phyloP scores from a whole-genome alignment of 1,140 invertebrate genomes.

The Zaprionus lachaisei region DNA sequence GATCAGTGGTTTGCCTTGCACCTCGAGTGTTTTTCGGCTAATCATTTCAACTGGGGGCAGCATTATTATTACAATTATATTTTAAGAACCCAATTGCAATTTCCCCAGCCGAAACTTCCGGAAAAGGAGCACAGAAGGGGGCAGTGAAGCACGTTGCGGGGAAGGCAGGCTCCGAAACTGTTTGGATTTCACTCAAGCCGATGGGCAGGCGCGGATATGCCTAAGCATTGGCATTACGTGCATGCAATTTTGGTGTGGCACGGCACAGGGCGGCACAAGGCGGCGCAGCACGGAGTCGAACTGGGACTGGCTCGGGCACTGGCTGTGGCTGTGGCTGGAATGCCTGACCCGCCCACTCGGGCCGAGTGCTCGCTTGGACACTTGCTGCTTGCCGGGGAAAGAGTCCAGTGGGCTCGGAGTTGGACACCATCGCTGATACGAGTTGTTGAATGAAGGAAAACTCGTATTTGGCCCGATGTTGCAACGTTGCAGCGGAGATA shows the following conservation, averaged over 20 bases:
- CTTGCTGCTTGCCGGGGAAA: slow-evolving; percentile 49
- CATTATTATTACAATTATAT: slow-evolving; percentile 66
- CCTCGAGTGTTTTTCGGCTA: slow-evolving; percentile 14
- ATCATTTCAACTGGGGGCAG: slow-evolving; percentile 40
- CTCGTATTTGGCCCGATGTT: slow-evolving; percentile 48
- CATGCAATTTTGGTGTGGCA: slow-evolving; percentile 57
- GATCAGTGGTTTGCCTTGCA: slow-evolving; percentile 1
- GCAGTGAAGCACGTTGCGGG: background rate
- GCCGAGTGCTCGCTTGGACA: slow-evolving; percentile 52
- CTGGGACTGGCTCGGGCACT: slow-evolving; percentile 9
- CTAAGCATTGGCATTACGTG: slow-evolving; percentile 65
- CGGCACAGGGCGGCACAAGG: slow-evolving; percentile 25
- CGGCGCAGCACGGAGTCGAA: slow-evolving; percentile 31
- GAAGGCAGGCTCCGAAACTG: slow-evolving; percentile 7
- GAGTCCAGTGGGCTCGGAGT: slow-evolving; percentile 8
- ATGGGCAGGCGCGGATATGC: slow-evolving; percentile 55
- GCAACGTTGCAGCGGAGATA: slow-evolving; percentile 52
- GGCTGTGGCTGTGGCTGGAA: slow-evolving; percentile 25
- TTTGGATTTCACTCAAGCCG: slow-evolving; percentile 53
- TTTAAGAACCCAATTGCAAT: slow-evolving; percentile 59
- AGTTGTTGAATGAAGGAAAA: slow-evolving; percentile 65
- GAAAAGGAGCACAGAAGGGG: background rate
- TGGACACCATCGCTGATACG: slow-evolving; percentile 66
- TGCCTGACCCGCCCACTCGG: slow-evolving; percentile 47
- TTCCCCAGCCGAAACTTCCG: slow-evolving; percentile 14